Evolutionary conservation across 2,888 invertebrate genomes (phyloP).

Genomic region (Dinocampus coccinellae): DNA sequence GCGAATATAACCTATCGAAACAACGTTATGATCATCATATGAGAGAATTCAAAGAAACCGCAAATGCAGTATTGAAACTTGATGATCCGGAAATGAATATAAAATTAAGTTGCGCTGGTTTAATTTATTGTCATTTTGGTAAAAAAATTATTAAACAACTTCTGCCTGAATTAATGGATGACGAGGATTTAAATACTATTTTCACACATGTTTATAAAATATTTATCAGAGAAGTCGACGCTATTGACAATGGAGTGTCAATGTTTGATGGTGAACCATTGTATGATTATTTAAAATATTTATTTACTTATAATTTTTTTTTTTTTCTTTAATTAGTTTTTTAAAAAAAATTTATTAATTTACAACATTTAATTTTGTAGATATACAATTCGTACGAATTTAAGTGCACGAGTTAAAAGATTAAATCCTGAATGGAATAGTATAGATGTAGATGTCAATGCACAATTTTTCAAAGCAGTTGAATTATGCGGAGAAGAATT

Average conservation of each 20-base stretch:
- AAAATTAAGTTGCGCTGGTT: conserved; percentile 94
- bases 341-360: neutral
- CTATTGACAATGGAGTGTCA: conserved; percentile 95
- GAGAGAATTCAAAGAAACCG: conserved; percentile 61
- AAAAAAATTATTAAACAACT: conserved; percentile 79
- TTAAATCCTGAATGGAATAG: conserved; percentile 90
- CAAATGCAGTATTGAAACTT: conserved; percentile 60
- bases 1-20: conserved; percentile 81
- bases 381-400: conserved; percentile 84
- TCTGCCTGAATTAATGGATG: conserved; percentile 69
- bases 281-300: conserved; percentile 50
- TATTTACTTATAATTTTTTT: conserved; percentile 2
- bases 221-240: conserved; percentile 95
- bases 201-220: conserved; percentile 84
- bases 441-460: conserved; percentile 72
- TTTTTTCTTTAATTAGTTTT: neutral
- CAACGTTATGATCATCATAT: conserved; percentile 97
- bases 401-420: conserved; percentile 81
- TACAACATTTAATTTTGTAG: conserved; percentile 50
- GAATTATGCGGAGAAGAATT: conserved; percentile 85
- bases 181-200: conserved; percentile 72
- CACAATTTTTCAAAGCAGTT: conserved; percentile 84
- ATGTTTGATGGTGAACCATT: conserved; percentile 80
- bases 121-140: conserved; percentile 93
- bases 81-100: conserved; percentile 65